Conservation (phyloP, 2,888 invertebrate species). For the Calliphora vomitoria region DNA sequence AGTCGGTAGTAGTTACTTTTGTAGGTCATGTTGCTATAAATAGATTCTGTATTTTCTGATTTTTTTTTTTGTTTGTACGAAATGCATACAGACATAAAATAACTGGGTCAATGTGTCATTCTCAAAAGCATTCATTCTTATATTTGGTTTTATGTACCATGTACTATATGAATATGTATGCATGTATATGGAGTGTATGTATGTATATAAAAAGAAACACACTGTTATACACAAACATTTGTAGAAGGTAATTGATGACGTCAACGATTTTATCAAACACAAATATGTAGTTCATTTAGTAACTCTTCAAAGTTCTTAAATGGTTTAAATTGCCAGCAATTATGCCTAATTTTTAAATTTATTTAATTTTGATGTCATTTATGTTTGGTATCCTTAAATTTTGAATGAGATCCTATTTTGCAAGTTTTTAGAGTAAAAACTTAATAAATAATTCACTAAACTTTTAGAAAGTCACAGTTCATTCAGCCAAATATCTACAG, state of each 20-base stretch:
- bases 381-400: too few species aligned
- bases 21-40: conserved; percentile 68
- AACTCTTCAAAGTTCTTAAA: conserved; percentile 6
- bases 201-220: conserved; percentile 46
- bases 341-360: not conserved
- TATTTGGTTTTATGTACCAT: conserved; percentile 20
- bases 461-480: too few species aligned
- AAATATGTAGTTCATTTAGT: not conserved
- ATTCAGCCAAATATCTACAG: too few species aligned
- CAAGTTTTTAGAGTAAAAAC: too few species aligned
- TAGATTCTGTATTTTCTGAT: conserved; percentile 46
- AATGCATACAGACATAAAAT: conserved; percentile 51
- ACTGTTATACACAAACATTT: not conserved
- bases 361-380: too few species aligned
- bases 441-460: too few species aligned
- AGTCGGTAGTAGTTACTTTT: conserved; percentile 49
- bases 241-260: conserved; percentile 82
- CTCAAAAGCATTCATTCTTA: conserved; percentile 47
- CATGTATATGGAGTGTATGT: conserved; percentile 41
- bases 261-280: conserved; percentile 75
- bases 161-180: conserved; percentile 8
- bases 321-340: not conserved
- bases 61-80: conserved; percentile 2
- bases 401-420: too few species aligned
- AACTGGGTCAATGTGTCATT: conserved; percentile 73